Conservation (phyloP, 2,113 vertebrate species). For the Patagioenas fasciata region DNA sequence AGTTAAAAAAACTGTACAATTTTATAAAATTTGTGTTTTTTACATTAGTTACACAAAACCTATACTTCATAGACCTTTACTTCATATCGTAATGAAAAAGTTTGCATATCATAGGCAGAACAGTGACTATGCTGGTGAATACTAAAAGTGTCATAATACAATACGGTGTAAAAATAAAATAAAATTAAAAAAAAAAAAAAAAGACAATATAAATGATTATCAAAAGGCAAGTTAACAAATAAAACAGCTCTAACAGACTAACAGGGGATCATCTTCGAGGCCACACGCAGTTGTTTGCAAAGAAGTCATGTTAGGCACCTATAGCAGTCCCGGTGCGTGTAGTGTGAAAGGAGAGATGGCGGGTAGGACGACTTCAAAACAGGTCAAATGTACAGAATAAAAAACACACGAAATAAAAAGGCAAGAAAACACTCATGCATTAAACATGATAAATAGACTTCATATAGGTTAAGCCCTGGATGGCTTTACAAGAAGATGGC, state of each 20-base stretch:
- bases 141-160: conserved; percentile 90
- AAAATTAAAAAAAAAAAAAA: conserved; percentile 47
- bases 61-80: conserved; percentile 96
- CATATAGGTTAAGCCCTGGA: conserved; percentile 72
- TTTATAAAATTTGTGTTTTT: conserved; percentile 98
- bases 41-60: conserved; percentile 99
- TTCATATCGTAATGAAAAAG: conserved; percentile 86
- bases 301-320: conserved; percentile 44
- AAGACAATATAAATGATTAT: conserved; percentile 72
- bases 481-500: conserved; percentile 73
- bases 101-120: conserved; percentile 87
- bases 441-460: conserved; percentile 82
- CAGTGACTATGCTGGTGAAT: conserved; percentile 94
- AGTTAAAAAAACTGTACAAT: conserved; percentile 93
- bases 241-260: conserved; percentile 50
- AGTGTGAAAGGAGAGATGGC: neutral
- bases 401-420: neutral
- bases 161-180: conserved; percentile 74
- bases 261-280: conserved; percentile 64
- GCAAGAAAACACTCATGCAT: conserved; percentile 75
- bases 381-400: conserved; percentile 68
- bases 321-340: conserved; percentile 30
- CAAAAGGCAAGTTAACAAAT: conserved; percentile 68
- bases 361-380: conserved; percentile 53
- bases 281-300: conserved; percentile 54